Evolutionary conservation across 1,140 invertebrate species (phyloP), one percentile per base, ranked within the genome.

Genomic region (Brachionus plicatilis): DNA sequence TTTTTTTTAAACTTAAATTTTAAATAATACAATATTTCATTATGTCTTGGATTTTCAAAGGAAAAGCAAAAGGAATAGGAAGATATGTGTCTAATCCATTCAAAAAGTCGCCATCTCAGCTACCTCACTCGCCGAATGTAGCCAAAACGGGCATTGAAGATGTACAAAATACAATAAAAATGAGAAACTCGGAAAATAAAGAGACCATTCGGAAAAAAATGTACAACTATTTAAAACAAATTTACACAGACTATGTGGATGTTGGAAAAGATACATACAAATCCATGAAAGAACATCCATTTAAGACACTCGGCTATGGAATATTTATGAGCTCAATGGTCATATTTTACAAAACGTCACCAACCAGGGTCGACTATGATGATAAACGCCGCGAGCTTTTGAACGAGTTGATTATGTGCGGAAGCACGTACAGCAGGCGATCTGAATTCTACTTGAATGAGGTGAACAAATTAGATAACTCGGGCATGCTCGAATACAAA

Each of bases 381-480:
- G 53, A 60, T 14, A 60, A 65, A 47, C 79, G 79, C 12, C 17
- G 41, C 12, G 79, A 82, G 20, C 41, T 29, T 33, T 60, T 65
- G 17, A 82, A 65, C 53, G 79, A 82, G 12, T 12, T 82, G n/a
- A 82, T 82, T 29, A 82, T 82, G 79, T 82, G 79, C 17, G 79
- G 79, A 45, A 82, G 79, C 41, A 82, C 79, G 7, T 82, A 43
- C 27, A 82, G 20, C 53, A 82, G 65, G 60, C 79, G 65, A 65
- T 41, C 50, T 37, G 79, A 82, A 41, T 68, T 82, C 41, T 82
- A 82, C 65, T 68, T 82, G 27, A 82, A 82, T 56, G 79, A 82
- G 53, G 7, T 82, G n/a, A 82, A 82, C n/a, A 82, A 68, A 47
- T 14, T 82, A 47, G 79, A 82, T 33, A 82, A 82, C 17, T 24